Conservation (phyloP, 2,888 invertebrate species). For the Chymomyza procnemis region DNA sequence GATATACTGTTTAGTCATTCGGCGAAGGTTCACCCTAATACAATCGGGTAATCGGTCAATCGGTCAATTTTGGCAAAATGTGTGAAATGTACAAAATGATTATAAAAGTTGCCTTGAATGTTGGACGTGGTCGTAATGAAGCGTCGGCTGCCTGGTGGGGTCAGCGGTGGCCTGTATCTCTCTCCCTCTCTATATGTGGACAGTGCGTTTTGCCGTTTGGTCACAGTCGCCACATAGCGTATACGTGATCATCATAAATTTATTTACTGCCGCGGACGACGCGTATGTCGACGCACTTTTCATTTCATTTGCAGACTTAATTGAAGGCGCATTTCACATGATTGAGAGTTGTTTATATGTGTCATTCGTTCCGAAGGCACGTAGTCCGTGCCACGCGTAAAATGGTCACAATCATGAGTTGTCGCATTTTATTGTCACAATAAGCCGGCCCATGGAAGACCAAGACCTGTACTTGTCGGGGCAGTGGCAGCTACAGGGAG, state of each 20-base stretch:
- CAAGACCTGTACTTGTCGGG: not conserved
- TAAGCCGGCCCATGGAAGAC: not conserved
- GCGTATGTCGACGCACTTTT: conserved; percentile 14
- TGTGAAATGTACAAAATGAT: not conserved
- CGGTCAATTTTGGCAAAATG: not conserved
- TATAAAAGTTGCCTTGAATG: not conserved
- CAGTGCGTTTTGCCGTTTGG: not conserved
- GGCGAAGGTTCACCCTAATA: no score
- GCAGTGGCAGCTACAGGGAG: not conserved
- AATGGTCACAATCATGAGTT: not conserved
- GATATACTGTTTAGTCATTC: no score
- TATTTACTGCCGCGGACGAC: conserved; percentile 25
- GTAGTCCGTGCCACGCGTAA: conserved; percentile 6
- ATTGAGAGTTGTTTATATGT: conserved; percentile 57
- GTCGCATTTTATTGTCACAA: not conserved
- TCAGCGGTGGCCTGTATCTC: not conserved
- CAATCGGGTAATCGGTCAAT: no score
- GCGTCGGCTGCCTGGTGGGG: not conserved
- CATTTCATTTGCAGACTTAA: conserved; percentile 52
- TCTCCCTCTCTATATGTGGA: not conserved
- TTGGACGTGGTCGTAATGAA: not conserved
- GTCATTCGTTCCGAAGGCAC: conserved; percentile 37
- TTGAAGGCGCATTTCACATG: conserved; percentile 69
- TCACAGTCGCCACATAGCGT: conserved; percentile 38
- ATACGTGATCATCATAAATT: conserved; percentile 64